Evolutionary conservation across 2,797 vertebrate genomes (phyloP).

Genomic region (Channallabes apus): DNA sequence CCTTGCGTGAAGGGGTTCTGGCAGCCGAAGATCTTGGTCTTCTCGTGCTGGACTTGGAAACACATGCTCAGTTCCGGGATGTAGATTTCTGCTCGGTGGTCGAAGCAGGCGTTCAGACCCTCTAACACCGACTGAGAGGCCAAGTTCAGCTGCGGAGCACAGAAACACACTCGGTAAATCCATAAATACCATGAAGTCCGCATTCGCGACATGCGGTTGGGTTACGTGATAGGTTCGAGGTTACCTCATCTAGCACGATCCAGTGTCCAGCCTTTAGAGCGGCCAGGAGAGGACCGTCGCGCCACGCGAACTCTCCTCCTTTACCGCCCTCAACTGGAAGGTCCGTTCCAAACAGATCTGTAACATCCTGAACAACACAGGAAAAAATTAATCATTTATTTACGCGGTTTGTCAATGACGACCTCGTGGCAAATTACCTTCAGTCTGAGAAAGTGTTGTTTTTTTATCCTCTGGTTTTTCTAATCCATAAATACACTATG

Average conservation of each 20-base stretch:
- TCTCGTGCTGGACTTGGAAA: conserved; percentile 92
- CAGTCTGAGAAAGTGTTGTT: too few relatives aligned
- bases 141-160: conserved; percentile 84
- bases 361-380: conserved; percentile 82
- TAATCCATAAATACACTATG: too few relatives aligned
- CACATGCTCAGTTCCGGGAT: conserved; percentile 91
- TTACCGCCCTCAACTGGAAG: conserved; percentile 97
- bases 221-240: background rate
- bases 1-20: conserved; percentile 97
- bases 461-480: too few relatives aligned
- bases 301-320: conserved; percentile 96
- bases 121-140: conserved; percentile 97
- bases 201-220: background rate
- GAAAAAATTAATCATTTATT: background rate
- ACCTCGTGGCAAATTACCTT: too few relatives aligned
- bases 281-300: conserved; percentile 90
- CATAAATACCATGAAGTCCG: background rate
- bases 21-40: conserved; percentile 95
- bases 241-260: conserved; percentile 94
- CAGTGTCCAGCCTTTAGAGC: conserved; percentile 94
- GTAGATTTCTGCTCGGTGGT: conserved; percentile 93
- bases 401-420: background rate
- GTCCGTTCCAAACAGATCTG: conserved; percentile 95
- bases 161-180: background rate
- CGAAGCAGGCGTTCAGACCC: conserved; percentile 96